These are phyloP conservation scores for Tragulus kanchil DNA, from an alignment of 2,113 vertebrate genomes.

Conservation along the genomic window DNA sequence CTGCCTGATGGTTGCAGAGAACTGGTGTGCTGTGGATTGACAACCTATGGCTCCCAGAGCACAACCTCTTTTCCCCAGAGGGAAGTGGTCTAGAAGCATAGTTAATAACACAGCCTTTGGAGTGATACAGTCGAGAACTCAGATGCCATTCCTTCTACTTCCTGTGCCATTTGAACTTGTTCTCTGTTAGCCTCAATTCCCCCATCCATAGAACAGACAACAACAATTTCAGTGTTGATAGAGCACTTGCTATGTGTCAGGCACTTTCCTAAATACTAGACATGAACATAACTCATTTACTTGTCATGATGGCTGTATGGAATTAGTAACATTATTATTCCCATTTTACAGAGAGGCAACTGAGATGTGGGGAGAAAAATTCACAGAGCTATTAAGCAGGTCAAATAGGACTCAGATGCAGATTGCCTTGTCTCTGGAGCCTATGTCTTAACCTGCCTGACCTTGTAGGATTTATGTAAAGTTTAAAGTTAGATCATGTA, in stretches of 20 bases:
- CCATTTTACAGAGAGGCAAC: slow-evolving; percentile 5
- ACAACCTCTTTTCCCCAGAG: not conserved
- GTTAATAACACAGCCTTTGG: not conserved
- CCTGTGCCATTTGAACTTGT: not conserved
- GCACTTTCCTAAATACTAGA: not conserved
- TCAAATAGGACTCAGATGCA: not conserved
- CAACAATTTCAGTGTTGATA: not conserved
- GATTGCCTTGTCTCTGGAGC: not conserved
- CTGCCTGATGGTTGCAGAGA: not conserved
- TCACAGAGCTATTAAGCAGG: not conserved
- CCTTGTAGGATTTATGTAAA: not conserved
- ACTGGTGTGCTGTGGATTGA: not conserved
- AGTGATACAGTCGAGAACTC: not conserved
- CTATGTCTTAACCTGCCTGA: not conserved
- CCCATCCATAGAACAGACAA: not conserved
- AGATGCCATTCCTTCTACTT: not conserved
- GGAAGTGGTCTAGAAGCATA: not conserved
- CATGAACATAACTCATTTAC: not conserved
- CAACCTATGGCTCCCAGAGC: not conserved
- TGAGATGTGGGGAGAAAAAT: not conserved
- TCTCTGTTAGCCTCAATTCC: not conserved
- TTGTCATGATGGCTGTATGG: not conserved
- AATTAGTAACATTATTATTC: not conserved
- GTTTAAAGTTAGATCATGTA: not conserved
- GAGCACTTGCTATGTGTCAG: not conserved